Base-by-base conservation (phyloP, 2,113 vertebrate species). In the Macquaria australasica region DNA sequence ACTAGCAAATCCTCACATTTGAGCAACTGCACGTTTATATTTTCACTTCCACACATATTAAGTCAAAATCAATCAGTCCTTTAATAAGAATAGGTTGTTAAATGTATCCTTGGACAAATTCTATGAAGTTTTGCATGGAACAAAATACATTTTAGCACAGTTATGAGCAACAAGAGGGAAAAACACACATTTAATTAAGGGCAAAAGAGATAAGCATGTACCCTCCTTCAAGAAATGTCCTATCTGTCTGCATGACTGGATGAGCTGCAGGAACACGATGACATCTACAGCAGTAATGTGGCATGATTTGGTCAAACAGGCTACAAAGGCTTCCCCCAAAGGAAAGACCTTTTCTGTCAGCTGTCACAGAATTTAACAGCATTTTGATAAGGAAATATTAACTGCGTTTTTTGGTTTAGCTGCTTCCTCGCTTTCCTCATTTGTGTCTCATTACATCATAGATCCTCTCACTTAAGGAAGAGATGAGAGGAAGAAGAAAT, bases 231-330 rank as follows among this genome's bases (percentile, higher is more conserved):
- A 74, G 72, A 85, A 84, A 88, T 84, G 84, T 79, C 34, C 55
- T 53, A 10, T 82, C 39, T 66, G 68, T 81, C 56, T 82, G 79
- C 79, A 79, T 85, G 87, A 87, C 23, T 87, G 75, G 59, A 63
- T 20, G 58, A 83, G 83, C 86, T 83, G 63, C 86, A 82, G 77
- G 81, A 88, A 58, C 79, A 69, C 7, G 37, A 84, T 85, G 87
- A 86, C 87, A 72, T 89, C 75, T 83, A 76, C 73, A 78, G 37
- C 25, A 43, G 51, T 59, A 86, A 83, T 83, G 84, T 84, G 59
- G 53, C 83, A 66, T 68, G 77, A 81, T 81, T 68, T 70, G 71
- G 73, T 77, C 66, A 80, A 84, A 72, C 63, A 51, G 60, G 79
- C 77, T 45, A 51, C 70, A 53, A 71, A 68, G 71, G 68, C 45